Base-by-base conservation (phyloP, 2,113 vertebrate genomes). In the Sapayoa aenigma region DNA sequence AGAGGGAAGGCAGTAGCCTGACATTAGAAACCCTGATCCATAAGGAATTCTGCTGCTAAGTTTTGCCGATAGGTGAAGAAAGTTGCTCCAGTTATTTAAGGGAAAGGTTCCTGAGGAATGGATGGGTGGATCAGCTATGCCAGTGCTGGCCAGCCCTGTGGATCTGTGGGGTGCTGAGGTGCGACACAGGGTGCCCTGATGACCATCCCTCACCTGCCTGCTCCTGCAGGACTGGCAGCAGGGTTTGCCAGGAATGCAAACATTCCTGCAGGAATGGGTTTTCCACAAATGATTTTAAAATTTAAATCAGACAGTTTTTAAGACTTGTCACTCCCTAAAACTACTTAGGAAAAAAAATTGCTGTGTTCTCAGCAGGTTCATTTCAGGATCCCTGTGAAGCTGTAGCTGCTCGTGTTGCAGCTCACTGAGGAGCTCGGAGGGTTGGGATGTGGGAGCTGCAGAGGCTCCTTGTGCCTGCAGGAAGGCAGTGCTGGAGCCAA, bases 391-490 rank as follows among this genome's bases (percentile, higher is more conserved):
- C 1, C 10, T 6, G 12, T 69, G 55, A 39, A 74, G 79, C 65
- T 60, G 69, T 6, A 25, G 49, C 63, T 59, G 53, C 58, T 73
- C 1, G 0, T 37, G 49, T 63, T 59, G 55, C 19, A 11, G 30
- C 79, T 77, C 56, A 55, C 28, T 14, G 33, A 89, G 46, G 33
- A 59, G 60, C 50, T 66, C 1, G 0, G 22, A 35, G 66, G 35
- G 22, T n/a, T 10, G 23, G 1, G 20, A 10, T 0, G 0, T 12
- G 3, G 52, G 3, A 52, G 52, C 67, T n/a, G 30, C 33, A 4
- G 47, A 53, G 46, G 77, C 67, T 42, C 79, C 49, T n/a, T 41
- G 74, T 67, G 47, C 28, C 2, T 2, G 0, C 47, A 9, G 74
- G 66, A 78, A 37, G 1, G 28, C 0, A 1, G 67, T 3, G 47